A percentile compares a stretch with the other conserved stretches of the same genome.
Conservation (phyloP, 2,113 vertebrate species). For the Haplochromis vanheusdeni region DNA sequence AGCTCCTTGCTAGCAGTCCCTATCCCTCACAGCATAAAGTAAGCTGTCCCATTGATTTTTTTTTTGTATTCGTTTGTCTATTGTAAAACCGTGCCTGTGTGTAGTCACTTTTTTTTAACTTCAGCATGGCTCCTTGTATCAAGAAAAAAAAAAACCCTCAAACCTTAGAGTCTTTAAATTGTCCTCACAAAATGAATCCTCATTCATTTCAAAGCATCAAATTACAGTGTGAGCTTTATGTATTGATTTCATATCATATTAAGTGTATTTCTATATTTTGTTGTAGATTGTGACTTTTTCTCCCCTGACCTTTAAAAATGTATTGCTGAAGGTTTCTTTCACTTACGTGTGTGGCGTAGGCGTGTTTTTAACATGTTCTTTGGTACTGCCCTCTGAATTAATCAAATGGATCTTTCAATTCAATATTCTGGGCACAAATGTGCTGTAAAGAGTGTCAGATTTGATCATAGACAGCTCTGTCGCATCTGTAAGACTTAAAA, state of each 20-base stretch:
- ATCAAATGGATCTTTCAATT: neutral
- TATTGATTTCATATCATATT: neutral
- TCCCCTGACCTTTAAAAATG: neutral
- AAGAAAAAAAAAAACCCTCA: rapidly evolving
- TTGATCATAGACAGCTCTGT: neutral
- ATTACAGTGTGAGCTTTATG: neutral
- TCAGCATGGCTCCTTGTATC: neutral
- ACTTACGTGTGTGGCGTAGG: neutral
- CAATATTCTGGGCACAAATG: neutral
- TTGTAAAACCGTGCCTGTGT: neutral
- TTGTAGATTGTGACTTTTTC: neutral
- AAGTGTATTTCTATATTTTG: neutral
- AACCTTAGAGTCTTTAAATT: neutral
- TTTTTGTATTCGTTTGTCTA: neutral
- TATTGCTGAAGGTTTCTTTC: neutral
- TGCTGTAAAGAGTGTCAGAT: neutral
- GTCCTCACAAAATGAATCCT: neutral
- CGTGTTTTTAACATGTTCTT: neutral
- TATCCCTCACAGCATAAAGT: neutral
- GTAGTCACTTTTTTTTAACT: neutral
- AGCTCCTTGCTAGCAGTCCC: neutral
- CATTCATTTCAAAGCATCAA: neutral
- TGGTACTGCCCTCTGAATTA: neutral
- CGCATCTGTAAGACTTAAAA: neutral
- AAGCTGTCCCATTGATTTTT: neutral